Evolutionary conservation across 2,888 invertebrate species (phyloP), one percentile per base, ranked within the genome.

Genomic region (Drosophila sordidapex): DNA sequence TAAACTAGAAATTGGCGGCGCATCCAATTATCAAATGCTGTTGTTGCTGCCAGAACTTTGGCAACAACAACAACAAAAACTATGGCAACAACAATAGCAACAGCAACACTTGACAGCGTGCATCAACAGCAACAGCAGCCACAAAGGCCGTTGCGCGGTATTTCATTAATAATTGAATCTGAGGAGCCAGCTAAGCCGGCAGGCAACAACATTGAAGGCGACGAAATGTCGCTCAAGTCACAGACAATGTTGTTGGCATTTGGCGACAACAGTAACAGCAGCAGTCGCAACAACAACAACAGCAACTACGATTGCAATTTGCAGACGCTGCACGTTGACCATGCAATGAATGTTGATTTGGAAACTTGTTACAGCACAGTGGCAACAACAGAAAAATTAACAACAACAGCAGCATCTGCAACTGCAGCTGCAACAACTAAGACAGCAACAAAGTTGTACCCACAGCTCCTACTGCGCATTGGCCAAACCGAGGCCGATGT

Each of bases 101-200:
- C 75, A 68, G 31, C 58, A 71, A 35, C 72, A 80, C 46, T 46
- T 46, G 46, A 7, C 21, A 46, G 46, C 21, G 21, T 46, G 51
- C 54, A 73, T 18, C 62, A 54, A 35, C 73, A 81, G 52, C 69
- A 65, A 51, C 61, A 73, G 11, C 64, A 81, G 25, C 66, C 65
- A 51, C 83, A 78, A 71, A 82, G 70, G 83, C 89, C 89, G 63
- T 66, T 84, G 74, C 81, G 83, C 83, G 84, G 89, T 76, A 86
- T 84, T 84, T 87, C 89, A 63, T 89, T 85, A 87, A 84, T 85
- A 82, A 85, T 89, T 76, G 82, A 83, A 87, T 73, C 89, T 67
- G 83, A 80, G 63, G 63, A 57, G 38, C 29, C 60, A 76, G 38
- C 63, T 15, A 59, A 76, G 61, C 52, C 78, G 61, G 49, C 54